Percentiles rank a stretch among this genome's conserved stretches.
phyloP scores from a whole-genome alignment of 1,140 invertebrate species.

The Zaprionus vittiger region DNA sequence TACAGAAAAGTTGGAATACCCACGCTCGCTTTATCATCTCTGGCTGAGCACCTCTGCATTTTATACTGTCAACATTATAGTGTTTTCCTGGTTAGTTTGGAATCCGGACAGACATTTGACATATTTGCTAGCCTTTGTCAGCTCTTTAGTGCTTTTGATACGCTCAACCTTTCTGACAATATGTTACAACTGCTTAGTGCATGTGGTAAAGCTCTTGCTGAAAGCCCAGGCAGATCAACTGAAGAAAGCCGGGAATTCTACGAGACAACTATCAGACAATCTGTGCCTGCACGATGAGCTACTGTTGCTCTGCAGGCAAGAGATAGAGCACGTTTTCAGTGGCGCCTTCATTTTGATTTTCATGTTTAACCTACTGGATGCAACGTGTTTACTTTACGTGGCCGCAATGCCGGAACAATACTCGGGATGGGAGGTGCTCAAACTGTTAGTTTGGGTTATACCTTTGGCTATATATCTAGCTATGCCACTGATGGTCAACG shows the following conservation, averaged over 20 bases:
- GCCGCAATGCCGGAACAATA: not conserved
- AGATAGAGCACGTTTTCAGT: conserved; percentile 17
- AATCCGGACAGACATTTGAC: not conserved
- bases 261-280: not conserved
- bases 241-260: not conserved
- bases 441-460: not conserved
- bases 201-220: not conserved
- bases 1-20: not conserved
- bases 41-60: not conserved
- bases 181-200: conserved; percentile 14
- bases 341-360: conserved; percentile 2
- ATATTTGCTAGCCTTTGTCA: not conserved
- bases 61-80: not conserved
- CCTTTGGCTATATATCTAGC: conserved; percentile 5
- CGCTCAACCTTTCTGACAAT: conserved; percentile 20
- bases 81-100: not conserved
- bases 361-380: conserved; percentile 13
- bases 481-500: conserved; percentile 27
- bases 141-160: not conserved
- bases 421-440: not conserved
- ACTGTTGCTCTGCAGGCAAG: conserved; percentile 17
- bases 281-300: conserved; percentile 20
- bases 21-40: not conserved
- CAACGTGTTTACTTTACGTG: conserved; percentile 8
- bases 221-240: not conserved